A percentile compares a stretch with the other conserved stretches of the same genome.
phyloP scores from a whole-genome alignment of 1,140 invertebrate genomes.

The Dinoponera quadriceps region DNA sequence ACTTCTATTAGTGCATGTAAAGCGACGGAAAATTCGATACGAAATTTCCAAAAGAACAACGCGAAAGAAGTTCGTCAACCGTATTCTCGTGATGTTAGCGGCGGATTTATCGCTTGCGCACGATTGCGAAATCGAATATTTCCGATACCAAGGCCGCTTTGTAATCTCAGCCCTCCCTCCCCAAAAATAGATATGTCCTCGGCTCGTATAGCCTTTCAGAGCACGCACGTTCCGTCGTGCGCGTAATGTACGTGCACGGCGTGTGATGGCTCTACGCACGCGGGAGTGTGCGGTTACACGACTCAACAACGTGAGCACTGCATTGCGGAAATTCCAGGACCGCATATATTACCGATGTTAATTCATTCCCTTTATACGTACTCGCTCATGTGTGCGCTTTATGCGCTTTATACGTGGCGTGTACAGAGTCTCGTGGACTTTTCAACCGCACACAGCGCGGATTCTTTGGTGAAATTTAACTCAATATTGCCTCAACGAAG shows the following conservation, averaged over 20 bases:
- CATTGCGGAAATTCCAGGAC: constrained; percentile 71
- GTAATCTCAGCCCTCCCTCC: not conserved
- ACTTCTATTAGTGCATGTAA: not conserved
- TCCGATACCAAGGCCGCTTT: not conserved
- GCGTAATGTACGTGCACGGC: constrained; percentile 25
- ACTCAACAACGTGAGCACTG: constrained; percentile 38
- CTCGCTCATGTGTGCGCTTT: constrained; percentile 12
- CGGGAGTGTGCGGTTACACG: not conserved
- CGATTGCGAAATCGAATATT: not conserved
- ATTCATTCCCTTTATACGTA: constrained; percentile 58
- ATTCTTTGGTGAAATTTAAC: not conserved
- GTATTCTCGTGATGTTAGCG: not conserved
- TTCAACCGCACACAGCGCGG: not conserved
- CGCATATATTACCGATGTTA: constrained; percentile 66
- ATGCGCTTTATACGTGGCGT: not conserved
- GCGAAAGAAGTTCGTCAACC: not conserved
- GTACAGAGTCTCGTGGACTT: not conserved
- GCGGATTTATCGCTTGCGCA: not conserved
- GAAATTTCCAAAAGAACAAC: no score
- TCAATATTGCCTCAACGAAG: not conserved
- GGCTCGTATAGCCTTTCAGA: constrained; percentile 18
- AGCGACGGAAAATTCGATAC: not conserved
- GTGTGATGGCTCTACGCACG: not conserved
- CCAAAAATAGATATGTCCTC: not conserved
- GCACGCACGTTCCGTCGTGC: constrained; percentile 10